Percentiles rank a stretch among this genome's conserved stretches.
These are phyloP conservation scores for Cylas formicarius DNA, from an alignment of 1,140 invertebrate species.

Conservation along the genomic window DNA sequence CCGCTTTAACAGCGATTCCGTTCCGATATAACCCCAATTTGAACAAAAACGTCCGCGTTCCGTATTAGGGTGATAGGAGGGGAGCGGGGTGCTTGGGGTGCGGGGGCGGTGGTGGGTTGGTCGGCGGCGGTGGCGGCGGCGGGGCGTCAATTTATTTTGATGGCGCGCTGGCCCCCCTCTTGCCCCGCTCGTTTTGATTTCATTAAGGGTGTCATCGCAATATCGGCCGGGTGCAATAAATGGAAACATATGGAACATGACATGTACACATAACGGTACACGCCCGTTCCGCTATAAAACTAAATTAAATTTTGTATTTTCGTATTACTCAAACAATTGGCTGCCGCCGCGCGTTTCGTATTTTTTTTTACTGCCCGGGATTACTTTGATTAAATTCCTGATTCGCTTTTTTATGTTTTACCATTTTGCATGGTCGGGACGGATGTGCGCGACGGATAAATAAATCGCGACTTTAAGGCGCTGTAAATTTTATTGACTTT, in stretches of 20 bases:
- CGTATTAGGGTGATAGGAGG: not conserved
- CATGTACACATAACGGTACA: constrained; percentile 10
- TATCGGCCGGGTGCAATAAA: constrained; percentile 12
- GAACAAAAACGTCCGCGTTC: constrained; percentile 1
- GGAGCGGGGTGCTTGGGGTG: not conserved
- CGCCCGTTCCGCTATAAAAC: constrained; percentile 9
- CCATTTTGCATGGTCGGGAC: too few relatives aligned
- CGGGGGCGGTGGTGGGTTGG: not conserved
- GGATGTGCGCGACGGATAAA: too few relatives aligned
- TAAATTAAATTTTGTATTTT: constrained; percentile 15
- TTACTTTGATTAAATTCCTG: constrained; percentile 11
- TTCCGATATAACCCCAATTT: constrained; percentile 15
- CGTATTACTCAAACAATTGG: constrained; percentile 12
- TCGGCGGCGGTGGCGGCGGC: not conserved
- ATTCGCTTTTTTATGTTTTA: constrained; percentile 4
- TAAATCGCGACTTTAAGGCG: too few relatives aligned
- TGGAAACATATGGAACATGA: constrained; percentile 14
- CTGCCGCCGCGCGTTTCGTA: constrained; percentile 12
- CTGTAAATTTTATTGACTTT: too few relatives aligned
- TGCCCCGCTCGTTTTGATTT: constrained; percentile 9
- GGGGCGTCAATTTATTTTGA: constrained; percentile 18
- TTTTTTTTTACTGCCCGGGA: constrained; percentile 7
- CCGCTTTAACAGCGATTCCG: constrained; percentile 16
- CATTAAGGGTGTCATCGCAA: constrained; percentile 12
- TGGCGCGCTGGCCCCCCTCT: constrained; percentile 10